phyloP scores from a whole-genome alignment of 2,888 invertebrate genomes.

The Hirtodrosophila cameraria region DNA sequence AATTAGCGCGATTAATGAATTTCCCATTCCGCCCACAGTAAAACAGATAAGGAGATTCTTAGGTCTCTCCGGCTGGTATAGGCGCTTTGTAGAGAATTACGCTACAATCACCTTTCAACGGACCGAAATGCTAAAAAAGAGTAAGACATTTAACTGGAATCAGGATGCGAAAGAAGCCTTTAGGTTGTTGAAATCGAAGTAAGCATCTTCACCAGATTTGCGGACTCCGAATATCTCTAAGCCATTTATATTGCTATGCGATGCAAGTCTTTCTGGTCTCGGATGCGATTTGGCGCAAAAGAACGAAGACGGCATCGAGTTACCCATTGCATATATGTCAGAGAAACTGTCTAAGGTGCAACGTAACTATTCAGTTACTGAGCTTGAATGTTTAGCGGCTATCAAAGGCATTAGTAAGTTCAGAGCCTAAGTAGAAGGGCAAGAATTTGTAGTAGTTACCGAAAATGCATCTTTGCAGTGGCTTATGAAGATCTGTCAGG shows the following conservation, averaged over 20 bases:
- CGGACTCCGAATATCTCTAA: conserved; percentile 11
- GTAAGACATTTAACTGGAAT: conserved; percentile 3
- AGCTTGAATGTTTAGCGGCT: conserved; percentile 19
- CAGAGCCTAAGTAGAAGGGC: conserved; percentile 39
- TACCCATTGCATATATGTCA: conserved; percentile 21
- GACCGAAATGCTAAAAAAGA: background rate
- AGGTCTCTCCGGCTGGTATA: conserved; percentile 5
- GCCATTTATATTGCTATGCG: conserved; percentile 19
- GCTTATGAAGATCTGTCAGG: conserved; percentile 63
- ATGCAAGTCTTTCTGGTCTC: conserved; percentile 16
- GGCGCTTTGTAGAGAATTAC: conserved; percentile 13
- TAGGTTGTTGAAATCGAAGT: background rate
- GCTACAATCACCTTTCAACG: background rate
- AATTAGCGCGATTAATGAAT: conserved; percentile 13
- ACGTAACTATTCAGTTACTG: conserved; percentile 19
- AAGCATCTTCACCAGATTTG: background rate
- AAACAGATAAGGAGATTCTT: conserved; percentile 10
- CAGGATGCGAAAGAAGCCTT: background rate
- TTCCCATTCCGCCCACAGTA: conserved; percentile 15
- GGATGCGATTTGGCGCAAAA: conserved; percentile 15
- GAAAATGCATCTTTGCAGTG: background rate
- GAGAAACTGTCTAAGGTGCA: conserved; percentile 15
- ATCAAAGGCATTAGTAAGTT: conserved; percentile 19
- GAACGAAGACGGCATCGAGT: conserved; percentile 2
- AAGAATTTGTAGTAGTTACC: conserved; percentile 8